phyloP scores from a whole-genome alignment of 2,888 invertebrate species.

The Rhingia campestris region DNA sequence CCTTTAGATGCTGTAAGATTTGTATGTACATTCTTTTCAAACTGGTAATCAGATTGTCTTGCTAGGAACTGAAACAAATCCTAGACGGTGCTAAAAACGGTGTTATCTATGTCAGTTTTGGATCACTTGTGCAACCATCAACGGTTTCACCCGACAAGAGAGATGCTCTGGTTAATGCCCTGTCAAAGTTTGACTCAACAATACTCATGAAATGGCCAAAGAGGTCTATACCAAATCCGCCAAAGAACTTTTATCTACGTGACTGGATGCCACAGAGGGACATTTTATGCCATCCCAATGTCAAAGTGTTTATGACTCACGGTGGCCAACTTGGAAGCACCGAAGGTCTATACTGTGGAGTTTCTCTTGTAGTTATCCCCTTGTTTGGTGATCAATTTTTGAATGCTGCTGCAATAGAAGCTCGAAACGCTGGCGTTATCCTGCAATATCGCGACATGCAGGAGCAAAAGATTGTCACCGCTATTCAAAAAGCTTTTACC shows the following conservation, averaged over 20 bases:
- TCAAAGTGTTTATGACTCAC: constrained; percentile 87
- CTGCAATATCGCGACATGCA: constrained; percentile 83
- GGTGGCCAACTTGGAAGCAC: constrained; percentile 88
- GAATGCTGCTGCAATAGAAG: constrained; percentile 84
- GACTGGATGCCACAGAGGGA: constrained; percentile 89
- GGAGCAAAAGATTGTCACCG: constrained; percentile 83
- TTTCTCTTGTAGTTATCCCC: constrained; percentile 86
- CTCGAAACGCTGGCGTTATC: constrained; percentile 84
- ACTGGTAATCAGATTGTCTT: not conserved
- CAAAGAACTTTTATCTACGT: constrained; percentile 85
- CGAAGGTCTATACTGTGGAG: constrained; percentile 86
- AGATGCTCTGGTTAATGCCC: constrained; percentile 84
- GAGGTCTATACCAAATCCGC: constrained; percentile 84
- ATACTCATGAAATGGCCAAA: constrained; percentile 88
- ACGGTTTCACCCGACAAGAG: constrained; percentile 84
- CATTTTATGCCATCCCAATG: constrained; percentile 87
- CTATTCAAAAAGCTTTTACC: constrained; percentile 82
- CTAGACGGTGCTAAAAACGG: constrained; percentile 85
- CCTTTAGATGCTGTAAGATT: constrained; percentile 78
- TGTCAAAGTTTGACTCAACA: constrained; percentile 84
- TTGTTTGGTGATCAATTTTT: constrained; percentile 86
- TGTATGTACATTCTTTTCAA: not conserved
- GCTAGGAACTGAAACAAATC: constrained; percentile 81
- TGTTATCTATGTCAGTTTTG: constrained; percentile 87
- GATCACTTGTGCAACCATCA: constrained; percentile 86